A percentile compares a stretch with the other conserved stretches of the same genome.
phyloP scores from a whole-genome alignment of 2,113 vertebrate genomes.

The Scomber scombrus region DNA sequence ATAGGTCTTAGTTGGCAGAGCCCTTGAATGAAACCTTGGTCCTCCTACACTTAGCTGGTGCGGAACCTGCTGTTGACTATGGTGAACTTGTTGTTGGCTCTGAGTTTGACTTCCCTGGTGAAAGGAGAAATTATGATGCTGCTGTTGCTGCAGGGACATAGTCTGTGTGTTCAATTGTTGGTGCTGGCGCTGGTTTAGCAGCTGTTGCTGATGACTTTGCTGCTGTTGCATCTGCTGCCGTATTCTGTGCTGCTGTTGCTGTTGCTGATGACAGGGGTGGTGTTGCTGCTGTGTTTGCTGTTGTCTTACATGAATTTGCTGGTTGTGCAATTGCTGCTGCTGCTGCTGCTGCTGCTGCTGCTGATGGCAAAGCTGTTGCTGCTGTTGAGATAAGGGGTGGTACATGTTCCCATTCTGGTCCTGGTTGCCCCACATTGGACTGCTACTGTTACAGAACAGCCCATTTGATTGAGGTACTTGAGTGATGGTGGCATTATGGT shows the following conservation, averaged over 20 bases:
- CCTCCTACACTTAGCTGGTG: conserved; percentile 73
- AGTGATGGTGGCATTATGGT: conserved; percentile 89
- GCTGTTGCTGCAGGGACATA: conserved; percentile 89
- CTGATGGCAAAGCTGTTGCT: conserved; percentile 55
- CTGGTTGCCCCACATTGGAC: conserved; percentile 97
- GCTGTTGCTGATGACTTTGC: conserved; percentile 78
- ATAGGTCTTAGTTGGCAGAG: conserved; percentile 87
- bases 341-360: conserved; percentile 76
- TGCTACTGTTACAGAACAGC: conserved; percentile 92
- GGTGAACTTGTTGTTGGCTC: conserved; percentile 85
- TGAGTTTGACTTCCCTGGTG: conserved; percentile 86
- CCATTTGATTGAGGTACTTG: conserved; percentile 91
- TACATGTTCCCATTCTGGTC: conserved; percentile 83
- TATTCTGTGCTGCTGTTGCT: conserved; percentile 75
- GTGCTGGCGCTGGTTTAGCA: conserved; percentile 78
- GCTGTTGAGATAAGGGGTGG: conserved; percentile 76
- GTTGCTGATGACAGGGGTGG: conserved; percentile 72
- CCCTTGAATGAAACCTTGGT: conserved; percentile 80
- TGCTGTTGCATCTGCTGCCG: conserved; percentile 76
- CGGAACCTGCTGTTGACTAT: conserved; percentile 64
- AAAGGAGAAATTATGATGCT: conserved; percentile 92
- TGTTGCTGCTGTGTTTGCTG: conserved; percentile 70
- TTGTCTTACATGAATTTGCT: conserved; percentile 77
- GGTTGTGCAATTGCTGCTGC: conserved; percentile 79
- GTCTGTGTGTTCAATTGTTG: conserved; percentile 90